A percentile compares a stretch with the other conserved stretches of the same genome.
Conservation (phyloP, 2,888 invertebrate species). For the Homarus gammarus region DNA sequence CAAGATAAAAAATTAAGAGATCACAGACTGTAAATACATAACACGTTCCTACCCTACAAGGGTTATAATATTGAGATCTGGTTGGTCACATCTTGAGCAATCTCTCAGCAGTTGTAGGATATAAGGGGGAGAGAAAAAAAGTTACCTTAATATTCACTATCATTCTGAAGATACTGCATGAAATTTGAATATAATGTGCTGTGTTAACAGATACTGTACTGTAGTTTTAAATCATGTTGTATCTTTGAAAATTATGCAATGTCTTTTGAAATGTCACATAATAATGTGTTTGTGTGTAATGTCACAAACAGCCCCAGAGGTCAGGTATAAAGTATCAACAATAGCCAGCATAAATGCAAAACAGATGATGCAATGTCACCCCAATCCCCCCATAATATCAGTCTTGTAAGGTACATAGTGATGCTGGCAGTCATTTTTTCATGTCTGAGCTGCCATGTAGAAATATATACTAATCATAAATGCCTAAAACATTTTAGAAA, state of each 20-base stretch:
- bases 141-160: background rate
- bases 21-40: no score
- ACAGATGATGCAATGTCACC: conserved; percentile 48
- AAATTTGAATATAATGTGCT: background rate
- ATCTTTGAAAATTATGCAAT: background rate
- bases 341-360: conserved; percentile 59
- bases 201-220: background rate
- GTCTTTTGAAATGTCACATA: background rate
- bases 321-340: conserved; percentile 53
- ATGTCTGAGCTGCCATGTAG: conserved; percentile 3
- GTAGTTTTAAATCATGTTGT: background rate
- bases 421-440: conserved; percentile 25
- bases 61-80: no score
- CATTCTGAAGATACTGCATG: background rate
- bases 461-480: background rate
- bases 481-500: background rate
- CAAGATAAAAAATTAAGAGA: no score
- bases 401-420: conserved; percentile 57
- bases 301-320: conserved; percentile 55
- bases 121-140: background rate
- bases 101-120: background rate
- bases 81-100: background rate
- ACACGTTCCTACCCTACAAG: no score
- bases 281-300: background rate
- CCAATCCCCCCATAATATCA: conserved; percentile 42